Evolutionary conservation across 2,888 invertebrate species (phyloP), one percentile per base, ranked within the genome.

Genomic region (Punctoribates punctum): DNA sequence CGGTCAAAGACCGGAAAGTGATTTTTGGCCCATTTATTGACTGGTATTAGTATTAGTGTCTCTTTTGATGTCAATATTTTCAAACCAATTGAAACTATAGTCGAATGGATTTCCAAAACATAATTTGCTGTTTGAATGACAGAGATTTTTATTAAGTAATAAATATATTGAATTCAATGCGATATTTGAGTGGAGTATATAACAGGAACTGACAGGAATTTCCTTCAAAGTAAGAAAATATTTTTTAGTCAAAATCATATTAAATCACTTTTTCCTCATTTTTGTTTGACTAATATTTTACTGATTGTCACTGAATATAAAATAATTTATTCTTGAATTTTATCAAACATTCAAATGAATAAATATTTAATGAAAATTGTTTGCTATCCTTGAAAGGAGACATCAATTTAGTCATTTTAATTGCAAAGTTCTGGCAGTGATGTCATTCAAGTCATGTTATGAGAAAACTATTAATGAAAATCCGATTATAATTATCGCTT

Each of bases 1-100:
- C 54, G 54, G n/a, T 20, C 54, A 54, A 20, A 54, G 54, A 54
- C 54, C 54, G 54, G 54, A 54, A 54, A 54, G 54, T 54, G 54
- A 54, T 6, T 54, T 54, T 54, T 54, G 54, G n/a, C 54, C 54
- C 54, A 54, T n/a, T 54, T 54, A n/a, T 54, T 48, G n/a, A 5
- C n/a, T n/a, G n/a, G n/a, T n/a, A n/a, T n/a, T 48, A 48, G 4
- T 54, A 20, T n/a, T 54, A 20, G n/a, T 6, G 15, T n/a, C 20
- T 54, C 54, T 54, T 54, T 54, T 54, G 8, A n/a, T 54, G 54
- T 54, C 54, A 54, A 34, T 34, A 4, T 6, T 48, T 48, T 17
- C 48, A 2, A 48, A 9, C 13, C 48, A 48, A 17, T 48, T 15
- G 13, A 15, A 5, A 48, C 34, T 48, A 48, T 15, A 48, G 48